A percentile compares a stretch with the other conserved stretches of the same genome.
Conservation (phyloP, 1,140 invertebrate species). For the Ostrea denselamellosa region DNA sequence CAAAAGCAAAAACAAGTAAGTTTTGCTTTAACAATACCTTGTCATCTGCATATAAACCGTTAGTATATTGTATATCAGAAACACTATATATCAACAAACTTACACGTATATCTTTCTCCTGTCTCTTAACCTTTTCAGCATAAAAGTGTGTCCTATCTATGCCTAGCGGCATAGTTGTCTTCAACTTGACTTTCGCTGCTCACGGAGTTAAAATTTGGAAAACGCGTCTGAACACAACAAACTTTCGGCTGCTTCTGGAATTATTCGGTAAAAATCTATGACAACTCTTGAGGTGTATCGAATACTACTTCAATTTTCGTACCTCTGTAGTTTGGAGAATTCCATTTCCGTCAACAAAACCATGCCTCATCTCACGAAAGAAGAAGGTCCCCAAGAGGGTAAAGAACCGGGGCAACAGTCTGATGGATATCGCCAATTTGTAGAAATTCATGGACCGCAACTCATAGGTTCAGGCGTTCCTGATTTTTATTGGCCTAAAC, state of each 20-base stretch:
- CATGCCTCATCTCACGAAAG: conserved; percentile 40
- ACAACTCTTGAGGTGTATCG: neutral
- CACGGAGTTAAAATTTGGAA: neutral
- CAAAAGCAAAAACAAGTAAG: no score
- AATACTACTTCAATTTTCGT: neutral
- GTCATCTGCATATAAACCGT: no score
- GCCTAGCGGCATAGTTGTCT: conserved; percentile 63
- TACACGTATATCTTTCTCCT: conserved; percentile 61
- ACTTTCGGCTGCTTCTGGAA: neutral
- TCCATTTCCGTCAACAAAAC: conserved; percentile 26
- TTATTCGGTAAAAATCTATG: neutral
- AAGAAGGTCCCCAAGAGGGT: neutral
- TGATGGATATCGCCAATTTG: conserved; percentile 51
- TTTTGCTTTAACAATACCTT: no score
- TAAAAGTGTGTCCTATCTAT: conserved; percentile 68
- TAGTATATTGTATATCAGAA: no score
- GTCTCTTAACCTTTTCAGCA: conserved; percentile 65
- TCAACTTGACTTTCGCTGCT: neutral
- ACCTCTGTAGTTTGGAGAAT: neutral
- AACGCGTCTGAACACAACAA: conserved; percentile 34
- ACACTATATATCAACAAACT: neutral
- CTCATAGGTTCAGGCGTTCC: conserved; percentile 58
- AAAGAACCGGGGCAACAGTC: neutral
- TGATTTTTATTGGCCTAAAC: conserved; percentile 57
- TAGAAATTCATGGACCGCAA: conserved; percentile 52